A percentile compares a stretch with the other conserved stretches of the same genome.
Conservation (phyloP, 2,888 invertebrate genomes). For the Nebria salina region DNA sequence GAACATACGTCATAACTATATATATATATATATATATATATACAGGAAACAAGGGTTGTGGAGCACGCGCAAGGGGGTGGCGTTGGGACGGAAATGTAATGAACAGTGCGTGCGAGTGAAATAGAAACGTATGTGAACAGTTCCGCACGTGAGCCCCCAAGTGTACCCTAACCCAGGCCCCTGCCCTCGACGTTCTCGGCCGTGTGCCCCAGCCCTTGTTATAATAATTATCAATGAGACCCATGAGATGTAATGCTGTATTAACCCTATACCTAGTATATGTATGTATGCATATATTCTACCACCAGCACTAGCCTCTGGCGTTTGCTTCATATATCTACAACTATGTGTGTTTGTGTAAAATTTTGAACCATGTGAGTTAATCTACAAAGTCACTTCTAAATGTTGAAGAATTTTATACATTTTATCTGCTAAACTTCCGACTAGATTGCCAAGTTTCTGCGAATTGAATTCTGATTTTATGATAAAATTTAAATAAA, state of each 20-base stretch:
- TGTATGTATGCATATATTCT: background rate
- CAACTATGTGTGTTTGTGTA: background rate
- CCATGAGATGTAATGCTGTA: constrained; percentile 37
- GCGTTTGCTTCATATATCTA: background rate
- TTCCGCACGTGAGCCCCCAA: background rate
- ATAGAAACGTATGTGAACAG: constrained; percentile 3
- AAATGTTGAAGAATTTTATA: background rate
- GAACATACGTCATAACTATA: background rate
- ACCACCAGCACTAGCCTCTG: background rate
- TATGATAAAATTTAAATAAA: background rate
- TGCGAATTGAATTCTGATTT: background rate
- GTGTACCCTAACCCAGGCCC: constrained; percentile 6
- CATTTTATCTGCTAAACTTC: background rate
- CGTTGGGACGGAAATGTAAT: background rate
- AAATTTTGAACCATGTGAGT: background rate
- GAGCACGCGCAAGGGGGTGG: background rate
- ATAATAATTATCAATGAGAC: constrained; percentile 45
- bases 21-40: no score
- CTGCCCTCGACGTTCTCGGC: constrained; percentile 12
- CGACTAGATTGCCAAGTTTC: no score
- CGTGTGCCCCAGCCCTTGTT: constrained; percentile 24
- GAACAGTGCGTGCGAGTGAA: background rate
- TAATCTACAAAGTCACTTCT: background rate
- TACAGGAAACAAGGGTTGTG: background rate
- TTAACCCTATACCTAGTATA: constrained; percentile 28